Evolutionary conservation across 2,888 invertebrate genomes (phyloP).

Genomic region (Esperia sulphurella): DNA sequence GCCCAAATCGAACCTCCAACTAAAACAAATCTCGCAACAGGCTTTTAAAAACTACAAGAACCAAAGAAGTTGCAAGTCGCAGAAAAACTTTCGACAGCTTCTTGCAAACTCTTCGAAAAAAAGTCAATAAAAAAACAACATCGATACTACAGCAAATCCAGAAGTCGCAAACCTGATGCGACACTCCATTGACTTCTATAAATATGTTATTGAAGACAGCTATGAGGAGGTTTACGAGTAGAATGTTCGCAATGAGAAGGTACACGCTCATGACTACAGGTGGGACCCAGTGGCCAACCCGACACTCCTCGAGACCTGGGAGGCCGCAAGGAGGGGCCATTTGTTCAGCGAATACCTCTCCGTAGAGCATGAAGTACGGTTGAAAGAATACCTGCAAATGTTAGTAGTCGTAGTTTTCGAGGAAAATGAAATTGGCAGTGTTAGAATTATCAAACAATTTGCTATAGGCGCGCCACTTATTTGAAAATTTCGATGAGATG

Average conservation of each 20-base stretch:
- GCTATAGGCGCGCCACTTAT: too few species aligned
- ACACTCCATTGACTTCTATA: slow-evolving; percentile 96
- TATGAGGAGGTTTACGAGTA: slow-evolving; percentile 97
- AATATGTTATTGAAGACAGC: slow-evolving; percentile 99
- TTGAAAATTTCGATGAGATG: too few species aligned
- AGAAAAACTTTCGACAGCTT: background rate
- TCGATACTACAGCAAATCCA: slow-evolving; percentile 18
- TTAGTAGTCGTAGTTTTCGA: slow-evolving; percentile 39
- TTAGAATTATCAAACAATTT: too few species aligned
- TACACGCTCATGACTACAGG: slow-evolving; percentile 98
- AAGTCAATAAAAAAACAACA: slow-evolving; percentile 33
- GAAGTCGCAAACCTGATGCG: slow-evolving; percentile 89
- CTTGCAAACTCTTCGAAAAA: background rate
- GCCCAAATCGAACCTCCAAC: slow-evolving; percentile 8
- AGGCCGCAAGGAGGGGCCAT: slow-evolving; percentile 96
- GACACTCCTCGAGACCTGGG: slow-evolving; percentile 85
- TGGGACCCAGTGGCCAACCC: slow-evolving; percentile 95
- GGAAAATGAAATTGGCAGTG: background rate
- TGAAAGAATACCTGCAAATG: slow-evolving; percentile 92
- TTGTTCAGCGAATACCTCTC: slow-evolving; percentile 98
- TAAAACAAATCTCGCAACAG: slow-evolving; percentile 74
- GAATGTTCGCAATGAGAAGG: slow-evolving; percentile 97
- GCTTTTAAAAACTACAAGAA: slow-evolving; percentile 22
- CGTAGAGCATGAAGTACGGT: slow-evolving; percentile 99
- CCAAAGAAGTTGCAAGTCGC: background rate